Evolutionary conservation across 2,797 vertebrate species (phyloP).

Genomic region (Smutsia gigantea): DNA sequence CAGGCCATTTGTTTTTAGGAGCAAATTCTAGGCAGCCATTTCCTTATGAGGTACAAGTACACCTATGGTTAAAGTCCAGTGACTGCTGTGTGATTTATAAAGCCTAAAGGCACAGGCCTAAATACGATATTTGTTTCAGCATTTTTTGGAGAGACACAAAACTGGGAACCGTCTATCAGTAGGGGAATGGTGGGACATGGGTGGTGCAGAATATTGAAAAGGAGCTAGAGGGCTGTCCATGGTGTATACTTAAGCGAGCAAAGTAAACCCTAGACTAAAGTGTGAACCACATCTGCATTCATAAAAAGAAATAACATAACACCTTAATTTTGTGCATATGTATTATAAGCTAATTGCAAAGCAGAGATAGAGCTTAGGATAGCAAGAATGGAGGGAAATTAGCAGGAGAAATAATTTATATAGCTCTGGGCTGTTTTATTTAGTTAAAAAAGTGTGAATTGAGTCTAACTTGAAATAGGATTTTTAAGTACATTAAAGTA

Average conservation of each 20-base stretch:
- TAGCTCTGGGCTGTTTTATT: neutral
- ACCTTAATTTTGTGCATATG: neutral
- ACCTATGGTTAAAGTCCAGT: neutral
- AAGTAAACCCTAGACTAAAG: neutral
- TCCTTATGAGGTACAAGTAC: neutral
- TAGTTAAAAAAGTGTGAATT: neutral
- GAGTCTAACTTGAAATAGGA: neutral
- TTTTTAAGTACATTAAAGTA: slow-evolving; percentile 5
- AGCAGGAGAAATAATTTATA: slow-evolving; percentile 7
- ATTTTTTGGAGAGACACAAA: neutral
- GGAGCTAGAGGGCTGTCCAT: neutral
- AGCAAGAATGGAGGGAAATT: neutral
- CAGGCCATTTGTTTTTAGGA: neutral
- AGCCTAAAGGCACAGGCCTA: neutral
- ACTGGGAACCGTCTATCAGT: neutral
- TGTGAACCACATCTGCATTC: neutral
- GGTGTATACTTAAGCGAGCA: neutral
- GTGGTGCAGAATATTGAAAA: neutral
- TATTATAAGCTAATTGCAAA: neutral
- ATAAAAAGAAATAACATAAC: neutral
- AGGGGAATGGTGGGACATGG: neutral
- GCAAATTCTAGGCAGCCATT: neutral
- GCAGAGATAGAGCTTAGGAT: neutral
- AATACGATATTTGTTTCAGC: neutral
- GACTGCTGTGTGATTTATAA: neutral